These are phyloP conservation scores for Perca flavescens DNA, from an alignment of 2,113 vertebrate genomes.

Conservation along the genomic window DNA sequence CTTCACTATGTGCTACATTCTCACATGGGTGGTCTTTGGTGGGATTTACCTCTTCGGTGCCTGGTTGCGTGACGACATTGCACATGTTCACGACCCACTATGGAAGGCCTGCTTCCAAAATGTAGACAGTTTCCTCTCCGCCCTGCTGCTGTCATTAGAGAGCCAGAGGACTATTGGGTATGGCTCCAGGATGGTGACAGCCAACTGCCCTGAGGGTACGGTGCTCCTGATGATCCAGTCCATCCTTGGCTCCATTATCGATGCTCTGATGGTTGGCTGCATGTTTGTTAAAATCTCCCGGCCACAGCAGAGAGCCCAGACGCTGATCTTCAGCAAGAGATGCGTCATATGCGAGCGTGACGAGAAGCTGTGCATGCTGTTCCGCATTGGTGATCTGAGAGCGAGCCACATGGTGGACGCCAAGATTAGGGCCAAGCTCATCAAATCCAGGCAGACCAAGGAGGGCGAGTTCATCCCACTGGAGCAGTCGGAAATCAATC, in stretches of 20 bases:
- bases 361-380: conserved; percentile 87
- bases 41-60: conserved; percentile 85
- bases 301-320: conserved; percentile 89
- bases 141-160: conserved; percentile 88
- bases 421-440: conserved; percentile 89
- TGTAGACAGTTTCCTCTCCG: conserved; percentile 85
- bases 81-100: conserved; percentile 80
- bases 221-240: conserved; percentile 87
- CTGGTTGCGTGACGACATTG: conserved; percentile 82
- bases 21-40: conserved; percentile 87
- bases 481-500: conserved; percentile 90
- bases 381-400: conserved; percentile 87
- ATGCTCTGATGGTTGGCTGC: conserved; percentile 90
- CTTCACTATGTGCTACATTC: conserved; percentile 88
- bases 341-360: conserved; percentile 87
- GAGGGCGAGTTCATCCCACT: conserved; percentile 90
- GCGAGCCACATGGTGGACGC: conserved; percentile 91
- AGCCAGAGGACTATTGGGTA: conserved; percentile 90
- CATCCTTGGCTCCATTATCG: conserved; percentile 88
- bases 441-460: conserved; percentile 88
- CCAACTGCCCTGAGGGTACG: conserved; percentile 84
- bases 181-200: conserved; percentile 86
- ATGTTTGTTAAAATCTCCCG: conserved; percentile 92
- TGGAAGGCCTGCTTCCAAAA: conserved; percentile 87
- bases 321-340: conserved; percentile 89